Base-by-base conservation (phyloP, 2,888 invertebrate species). In the Dasypogon diadema region DNA sequence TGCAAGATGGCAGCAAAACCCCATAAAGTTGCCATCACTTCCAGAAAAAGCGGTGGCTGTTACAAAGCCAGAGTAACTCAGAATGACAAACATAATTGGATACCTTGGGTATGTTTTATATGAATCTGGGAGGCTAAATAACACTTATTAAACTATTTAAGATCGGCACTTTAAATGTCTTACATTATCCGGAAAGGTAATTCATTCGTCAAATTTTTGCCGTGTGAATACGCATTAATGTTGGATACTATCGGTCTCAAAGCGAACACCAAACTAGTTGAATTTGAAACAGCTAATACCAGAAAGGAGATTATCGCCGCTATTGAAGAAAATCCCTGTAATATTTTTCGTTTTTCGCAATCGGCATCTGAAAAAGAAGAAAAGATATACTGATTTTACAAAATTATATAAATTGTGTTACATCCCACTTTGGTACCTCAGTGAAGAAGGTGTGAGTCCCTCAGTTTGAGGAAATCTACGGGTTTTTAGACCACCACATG, bases 1-100 rank as follows among this genome's bases (percentile, higher is more conserved):
- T 48, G 82, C 80, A 70, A 83, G 80, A 77, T 85, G 84, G 76
- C 83, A 74, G 78, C 85, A 85, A 63, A 82, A 80, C 55, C 83
- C 84, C 18, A 85, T 78, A 74, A 84, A 85, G 70, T 83, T 81
- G 14, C 85, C 84, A 79, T 85, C 85, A 34, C 82, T 82, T 65
- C 81, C 83, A 74, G 82, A 81, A 73, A 85, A 84, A 22, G 81
- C 81, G 75, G 81, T 84, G 8, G 82, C 83, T 0, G 84, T 83
- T 78, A 83, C 81, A 58, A 81, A 79, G 2, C 84, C 83, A 48
- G 84, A 83, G 54, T 81, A 80, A 26, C 80, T 76, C 75, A 85
- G 79, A 54, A 81, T 68, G 16, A 81, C 30, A 78, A 83, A 85
- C 46, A 82, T 82, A 46, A 82, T 12, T 37, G 83, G 82, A 80